Conservation (phyloP, 1,140 invertebrate species). For the Drosophila oshimai region DNA sequence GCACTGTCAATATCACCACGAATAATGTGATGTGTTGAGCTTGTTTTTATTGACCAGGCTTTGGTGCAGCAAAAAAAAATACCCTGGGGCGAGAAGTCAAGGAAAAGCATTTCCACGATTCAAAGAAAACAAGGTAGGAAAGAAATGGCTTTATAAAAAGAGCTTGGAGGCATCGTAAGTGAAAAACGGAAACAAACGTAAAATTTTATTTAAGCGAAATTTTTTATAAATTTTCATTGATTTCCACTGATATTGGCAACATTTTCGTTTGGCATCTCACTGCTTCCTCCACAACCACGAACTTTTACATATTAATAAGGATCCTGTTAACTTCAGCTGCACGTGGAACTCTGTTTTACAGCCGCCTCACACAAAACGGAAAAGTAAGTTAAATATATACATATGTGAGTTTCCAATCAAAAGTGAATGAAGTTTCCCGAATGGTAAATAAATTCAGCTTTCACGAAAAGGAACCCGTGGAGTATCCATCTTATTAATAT, state of each 20-base stretch:
- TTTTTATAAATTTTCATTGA: slow-evolving; percentile 80
- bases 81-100: slow-evolving; percentile 61
- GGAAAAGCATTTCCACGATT: slow-evolving; percentile 58
- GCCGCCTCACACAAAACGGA: slow-evolving; percentile 49
- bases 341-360: slow-evolving; percentile 59
- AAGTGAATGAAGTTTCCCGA: slow-evolving; percentile 62
- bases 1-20: too few relatives aligned
- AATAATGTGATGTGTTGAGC: too few relatives aligned
- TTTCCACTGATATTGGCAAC: slow-evolving; percentile 79
- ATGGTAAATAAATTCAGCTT: slow-evolving; percentile 71
- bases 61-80: slow-evolving; percentile 46
- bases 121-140: slow-evolving; percentile 48
- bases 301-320: not conserved
- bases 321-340: too few relatives aligned
- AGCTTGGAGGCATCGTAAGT: slow-evolving; percentile 66
- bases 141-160: not conserved
- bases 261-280: slow-evolving; percentile 79
- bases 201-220: slow-evolving; percentile 81
- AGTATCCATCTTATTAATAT: slow-evolving; percentile 69
- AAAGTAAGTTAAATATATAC: slow-evolving; percentile 27
- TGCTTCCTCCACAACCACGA: slow-evolving; percentile 47
- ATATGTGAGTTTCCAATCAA: slow-evolving; percentile 64
- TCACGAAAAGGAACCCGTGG: slow-evolving; percentile 53
- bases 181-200: slow-evolving; percentile 80
- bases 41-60: slow-evolving; percentile 76